Evolutionary conservation across 2,888 invertebrate genomes (phyloP).

Genomic region (Thysanoteuthis rhombus): DNA sequence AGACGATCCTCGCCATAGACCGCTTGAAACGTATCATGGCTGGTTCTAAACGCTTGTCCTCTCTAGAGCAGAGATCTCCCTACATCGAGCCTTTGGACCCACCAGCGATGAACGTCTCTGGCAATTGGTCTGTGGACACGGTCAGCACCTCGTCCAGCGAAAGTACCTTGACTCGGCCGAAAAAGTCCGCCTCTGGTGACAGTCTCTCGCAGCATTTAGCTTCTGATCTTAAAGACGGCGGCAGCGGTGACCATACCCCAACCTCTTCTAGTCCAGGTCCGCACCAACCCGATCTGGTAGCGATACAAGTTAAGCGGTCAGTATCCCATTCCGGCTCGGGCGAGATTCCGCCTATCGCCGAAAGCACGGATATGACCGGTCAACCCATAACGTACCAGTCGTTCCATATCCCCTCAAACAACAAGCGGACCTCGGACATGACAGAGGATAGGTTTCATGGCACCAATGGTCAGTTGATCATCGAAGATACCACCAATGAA

Average conservation of each 20-base stretch:
- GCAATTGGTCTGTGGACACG: constrained; percentile 56
- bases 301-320: constrained; percentile 65
- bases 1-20: constrained; percentile 95
- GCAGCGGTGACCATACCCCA: constrained; percentile 31
- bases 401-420: constrained; percentile 71
- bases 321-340: constrained; percentile 43
- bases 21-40: constrained; percentile 83
- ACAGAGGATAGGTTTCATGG: constrained; percentile 37
- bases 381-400: constrained; percentile 72
- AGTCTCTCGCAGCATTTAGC: constrained; percentile 42
- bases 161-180: constrained; percentile 43
- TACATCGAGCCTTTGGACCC: constrained; percentile 54
- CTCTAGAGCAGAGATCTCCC: constrained; percentile 48
- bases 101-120: constrained; percentile 46
- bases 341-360: constrained; percentile 38
- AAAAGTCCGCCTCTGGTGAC: constrained; percentile 58
- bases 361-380: constrained; percentile 45
- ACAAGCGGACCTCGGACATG: constrained; percentile 41
- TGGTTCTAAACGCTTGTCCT: constrained; percentile 57
- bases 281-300: constrained; percentile 68
- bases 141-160: constrained; percentile 45
- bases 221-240: constrained; percentile 35
- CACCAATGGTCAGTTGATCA: constrained; percentile 28
- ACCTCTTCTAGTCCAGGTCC: constrained; percentile 40
- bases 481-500: constrained; percentile 17